Base-by-base conservation (phyloP, 53 echinoderm and acorn worm genomes). In the Holothuria scabra region DNA sequence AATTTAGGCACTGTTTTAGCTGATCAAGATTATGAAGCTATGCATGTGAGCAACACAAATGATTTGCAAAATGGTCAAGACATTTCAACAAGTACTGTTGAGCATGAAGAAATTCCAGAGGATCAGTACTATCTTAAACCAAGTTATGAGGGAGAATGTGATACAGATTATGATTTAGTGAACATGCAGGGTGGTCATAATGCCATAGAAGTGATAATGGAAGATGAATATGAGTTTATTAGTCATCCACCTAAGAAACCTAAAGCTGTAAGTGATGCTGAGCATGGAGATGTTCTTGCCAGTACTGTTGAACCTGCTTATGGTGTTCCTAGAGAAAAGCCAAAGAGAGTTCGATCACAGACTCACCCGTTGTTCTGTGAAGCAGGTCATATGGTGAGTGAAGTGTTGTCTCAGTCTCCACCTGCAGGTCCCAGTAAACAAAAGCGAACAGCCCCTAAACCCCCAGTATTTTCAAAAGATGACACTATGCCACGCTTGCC, bases 1-100 rank as follows among this genome's bases (percentile, higher is more conserved):
- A 91, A 86, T 67, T 25, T 91, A 44, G 89, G 89, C 14, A 86
- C 86, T 4, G 92, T 86, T 37, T 61, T 67, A 60, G 86, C 92
- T 0, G 91, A 92, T 61, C 85, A 66, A 63, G 89, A 84, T 65
- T 81, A 81, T 38, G 82, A 81, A 49, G 78, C 78, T 57, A 78
- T 78, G 78, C 78, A 85, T 44, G 55, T 66, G 7, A 55, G 57
- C 5, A 28, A 49, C 9, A 34, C 60, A 84, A 26, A 71, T 12
- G 57, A 2, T 23, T 6, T 52, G 52, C 28, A 38, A 20, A 41
- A 28, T 25, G 26, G 38, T 28, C 31, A 29, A 19, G 60, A 61
- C 28, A 41, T 49, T 25, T 22, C 34, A n/a, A 56, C 60, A 8
- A 74, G 41, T 29, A 35, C 81, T 63, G 56, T 57, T 7, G 58